Percentiles rank a stretch among this genome's conserved stretches.
Conservation (phyloP, 2,113 vertebrate species). For the Theropithecus gelada region DNA sequence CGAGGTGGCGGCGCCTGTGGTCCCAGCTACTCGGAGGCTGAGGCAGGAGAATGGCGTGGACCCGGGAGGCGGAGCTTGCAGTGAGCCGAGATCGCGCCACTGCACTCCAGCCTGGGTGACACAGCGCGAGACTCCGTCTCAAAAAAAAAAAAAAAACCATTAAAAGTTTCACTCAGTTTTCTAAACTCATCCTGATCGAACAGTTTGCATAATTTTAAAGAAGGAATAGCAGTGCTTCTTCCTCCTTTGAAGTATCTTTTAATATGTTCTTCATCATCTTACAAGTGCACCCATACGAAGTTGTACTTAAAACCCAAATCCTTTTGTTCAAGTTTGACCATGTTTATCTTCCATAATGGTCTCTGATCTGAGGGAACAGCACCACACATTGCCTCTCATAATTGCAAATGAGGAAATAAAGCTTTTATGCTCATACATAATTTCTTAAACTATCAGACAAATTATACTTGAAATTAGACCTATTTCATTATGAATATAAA, state of each 20-base stretch:
- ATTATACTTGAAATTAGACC: not conserved
- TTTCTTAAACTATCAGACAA: not conserved
- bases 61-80: no score
- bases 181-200: not conserved
- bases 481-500: not conserved
- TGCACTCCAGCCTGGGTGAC: no score
- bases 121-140: no score
- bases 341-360: not conserved
- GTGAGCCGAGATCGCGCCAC: no score
- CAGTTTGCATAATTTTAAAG: not conserved
- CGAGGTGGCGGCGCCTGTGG: no score
- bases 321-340: not conserved
- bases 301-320: not conserved
- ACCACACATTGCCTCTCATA: rapidly evolving
- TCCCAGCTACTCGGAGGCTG: no score
- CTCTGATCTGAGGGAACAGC: not conserved
- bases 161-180: not conserved
- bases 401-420: not conserved
- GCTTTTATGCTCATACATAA: not conserved
- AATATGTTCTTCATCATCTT: not conserved
- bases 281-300: not conserved
- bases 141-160: no score
- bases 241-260: not conserved
- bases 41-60: no score
- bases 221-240: not conserved